These are phyloP conservation scores for Holothuria glaberrima DNA, from an alignment of 35 echinoderm and acorn worm genomes.

Conservation along the genomic window DNA sequence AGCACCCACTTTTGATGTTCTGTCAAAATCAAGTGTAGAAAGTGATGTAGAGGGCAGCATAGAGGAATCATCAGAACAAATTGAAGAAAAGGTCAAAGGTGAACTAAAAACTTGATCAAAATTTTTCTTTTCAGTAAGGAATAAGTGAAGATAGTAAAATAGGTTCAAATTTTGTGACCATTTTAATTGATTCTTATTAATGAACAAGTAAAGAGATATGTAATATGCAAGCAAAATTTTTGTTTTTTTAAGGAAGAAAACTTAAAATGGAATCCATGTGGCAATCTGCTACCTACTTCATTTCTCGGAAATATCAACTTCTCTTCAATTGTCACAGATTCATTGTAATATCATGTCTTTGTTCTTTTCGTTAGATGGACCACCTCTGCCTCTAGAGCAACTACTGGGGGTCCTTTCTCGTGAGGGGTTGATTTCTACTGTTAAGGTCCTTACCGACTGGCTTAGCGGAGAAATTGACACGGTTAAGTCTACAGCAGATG, in stretches of 20 bases:
- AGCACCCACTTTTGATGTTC: constrained; percentile 45
- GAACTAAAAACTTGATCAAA: not conserved
- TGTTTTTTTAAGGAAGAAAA: no score
- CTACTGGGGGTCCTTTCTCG: constrained; percentile 19
- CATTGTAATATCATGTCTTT: no score
- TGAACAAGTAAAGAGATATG: no score
- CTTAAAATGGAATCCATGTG: no score
- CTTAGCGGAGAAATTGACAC: constrained; percentile 39
- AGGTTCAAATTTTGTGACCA: no score
- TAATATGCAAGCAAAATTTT: no score
- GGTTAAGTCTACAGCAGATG: constrained; percentile 51
- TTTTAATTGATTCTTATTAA: no score
- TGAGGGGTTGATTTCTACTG: constrained; percentile 29
- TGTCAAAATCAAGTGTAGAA: constrained; percentile 39
- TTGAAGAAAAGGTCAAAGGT: constrained; percentile 11
- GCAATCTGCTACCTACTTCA: no score
- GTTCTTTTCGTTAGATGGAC: not conserved
- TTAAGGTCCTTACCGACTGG: constrained; percentile 58
- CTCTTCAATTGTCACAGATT: no score
- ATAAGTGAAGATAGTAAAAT: no score
- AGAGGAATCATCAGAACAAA: not conserved
- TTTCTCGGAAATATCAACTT: not conserved
- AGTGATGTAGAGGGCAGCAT: constrained; percentile 19
- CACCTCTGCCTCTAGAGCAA: constrained; percentile 21
- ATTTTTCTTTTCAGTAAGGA: no score